A percentile compares a stretch with the other conserved stretches of the same genome.
These are phyloP conservation scores for Azorinus chamasolen DNA, from an alignment of 2,888 invertebrate genomes.

Conservation along the genomic window DNA sequence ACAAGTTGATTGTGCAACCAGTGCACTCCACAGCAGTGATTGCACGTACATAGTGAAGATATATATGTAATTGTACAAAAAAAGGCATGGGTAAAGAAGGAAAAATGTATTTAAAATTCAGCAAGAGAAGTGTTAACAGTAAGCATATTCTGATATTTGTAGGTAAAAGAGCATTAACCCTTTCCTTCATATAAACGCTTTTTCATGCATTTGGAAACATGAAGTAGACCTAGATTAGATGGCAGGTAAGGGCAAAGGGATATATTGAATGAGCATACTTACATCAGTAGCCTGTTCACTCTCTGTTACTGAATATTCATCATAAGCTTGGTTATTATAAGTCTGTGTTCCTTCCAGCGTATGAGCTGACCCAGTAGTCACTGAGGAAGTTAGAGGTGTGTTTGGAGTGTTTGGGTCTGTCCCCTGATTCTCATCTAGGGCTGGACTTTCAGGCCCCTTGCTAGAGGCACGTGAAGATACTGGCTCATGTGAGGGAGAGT, in stretches of 20 bases:
- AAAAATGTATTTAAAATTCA: no score
- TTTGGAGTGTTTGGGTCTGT: slow-evolving; percentile 4
- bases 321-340: slow-evolving; percentile 76
- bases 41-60: no score
- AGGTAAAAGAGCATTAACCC: no score
- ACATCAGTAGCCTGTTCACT: slow-evolving; percentile 65
- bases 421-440: slow-evolving; percentile 5
- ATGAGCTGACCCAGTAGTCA: slow-evolving; percentile 59
- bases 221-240: no score
- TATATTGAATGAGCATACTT: slow-evolving; percentile 37
- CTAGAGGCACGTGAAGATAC: slow-evolving; percentile 10
- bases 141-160: no score
- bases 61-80: no score
- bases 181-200: no score
- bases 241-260: neutral
- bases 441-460: slow-evolving; percentile 24
- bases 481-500: slow-evolving; percentile 35
- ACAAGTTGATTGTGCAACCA: no score
- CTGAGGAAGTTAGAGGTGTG: slow-evolving; percentile 45
- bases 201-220: no score
- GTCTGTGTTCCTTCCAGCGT: slow-evolving; percentile 61
- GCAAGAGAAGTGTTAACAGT: no score
- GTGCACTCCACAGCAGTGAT: no score
- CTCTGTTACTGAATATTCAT: slow-evolving; percentile 66
- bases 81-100: no score